Evolutionary conservation across 1,140 invertebrate genomes (phyloP), one percentile per base, ranked within the genome.

Genomic region (Megalopta genalis): DNA sequence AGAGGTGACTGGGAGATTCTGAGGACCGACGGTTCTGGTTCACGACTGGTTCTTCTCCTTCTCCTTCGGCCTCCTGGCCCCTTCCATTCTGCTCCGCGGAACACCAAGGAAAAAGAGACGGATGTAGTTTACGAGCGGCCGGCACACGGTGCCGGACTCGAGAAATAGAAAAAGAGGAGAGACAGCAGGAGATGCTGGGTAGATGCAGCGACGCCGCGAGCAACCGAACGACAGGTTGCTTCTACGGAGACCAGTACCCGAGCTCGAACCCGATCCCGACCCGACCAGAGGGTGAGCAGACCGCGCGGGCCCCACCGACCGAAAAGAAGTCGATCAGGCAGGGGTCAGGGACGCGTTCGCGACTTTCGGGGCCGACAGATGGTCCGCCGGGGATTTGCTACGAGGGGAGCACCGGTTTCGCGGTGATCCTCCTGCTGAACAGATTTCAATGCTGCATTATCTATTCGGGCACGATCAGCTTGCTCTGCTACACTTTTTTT

Each of bases 1-100:
- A 83, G 85, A 86, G 84, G 85, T 86, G 81, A 86, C 85, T 86
- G 84, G 84, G 85, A 86, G 85, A 86, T 86, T 86, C 84, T 81
- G 85, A 83, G 85, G 85, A 86, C 80, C 85, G 85, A 83, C 84
- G 81, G 85, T 86, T 86, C 85, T 86, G 85, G 85, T 86, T 86
- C 85, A 86, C 84, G 81, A 86, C 85, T 86, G 85, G 85, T 86
- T 86, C 85, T 86, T 86, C 85, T 86, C 85, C 85, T 86, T 81
- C 85, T 81, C 85, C 84, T 83, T 86, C 85, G 74, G 83, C 75
- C 83, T 85, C 49, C 71, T 80, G 83, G 84, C 84, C 85, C 84
- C 84, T 85, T 80, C 85, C 85, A 86, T 66, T 63, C 77, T 60
- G 27, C 68, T 23, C n/a, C 68, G 79, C 60, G 62, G 49, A 18